Evolutionary conservation across 2,888 invertebrate genomes (phyloP).

Genomic region (Cheilosia pagana): DNA sequence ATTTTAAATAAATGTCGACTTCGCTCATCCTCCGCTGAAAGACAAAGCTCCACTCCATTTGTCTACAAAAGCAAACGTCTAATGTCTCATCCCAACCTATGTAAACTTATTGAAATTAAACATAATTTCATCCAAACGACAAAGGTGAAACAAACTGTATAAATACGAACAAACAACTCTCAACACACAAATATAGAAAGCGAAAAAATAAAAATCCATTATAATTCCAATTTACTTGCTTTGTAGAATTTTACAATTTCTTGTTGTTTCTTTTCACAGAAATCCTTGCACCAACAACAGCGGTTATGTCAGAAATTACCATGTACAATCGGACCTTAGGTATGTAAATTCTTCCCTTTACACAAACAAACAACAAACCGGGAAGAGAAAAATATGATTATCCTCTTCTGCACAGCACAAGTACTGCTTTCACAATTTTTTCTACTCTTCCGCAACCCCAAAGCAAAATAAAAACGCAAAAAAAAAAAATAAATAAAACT

Average conservation of each 20-base stretch:
- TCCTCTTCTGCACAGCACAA: conserved; percentile 73
- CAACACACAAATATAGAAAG: conserved; percentile 29
- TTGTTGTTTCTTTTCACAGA: conserved; percentile 86
- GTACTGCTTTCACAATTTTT: conserved; percentile 72
- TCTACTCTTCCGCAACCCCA: conserved; percentile 70
- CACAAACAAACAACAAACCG: conserved; percentile 4
- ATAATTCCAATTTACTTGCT: conserved; percentile 65
- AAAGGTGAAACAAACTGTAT: neutral
- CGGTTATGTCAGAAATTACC: conserved; percentile 85
- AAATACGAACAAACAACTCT: neutral
- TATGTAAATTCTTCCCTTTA: conserved; percentile 71
- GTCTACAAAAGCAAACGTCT: neutral
- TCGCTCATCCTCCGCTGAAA: no score
- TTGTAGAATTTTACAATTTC: conserved; percentile 29
- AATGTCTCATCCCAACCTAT: conserved; percentile 4
- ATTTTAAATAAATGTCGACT: no score
- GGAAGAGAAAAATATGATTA: conserved; percentile 56
- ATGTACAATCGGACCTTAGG: conserved; percentile 82
- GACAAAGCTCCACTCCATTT: neutral
- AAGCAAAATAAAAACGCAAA: conserved; percentile 35
- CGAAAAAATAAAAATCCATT: conserved; percentile 45
- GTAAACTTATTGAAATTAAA: conserved; percentile 42
- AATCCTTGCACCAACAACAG: conserved; percentile 93
- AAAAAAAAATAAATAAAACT: conserved; percentile 17
- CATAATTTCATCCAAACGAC: conserved; percentile 1